Evolutionary conservation across 1,140 invertebrate genomes (phyloP).

Genomic region (Cryptotermes secundus): DNA sequence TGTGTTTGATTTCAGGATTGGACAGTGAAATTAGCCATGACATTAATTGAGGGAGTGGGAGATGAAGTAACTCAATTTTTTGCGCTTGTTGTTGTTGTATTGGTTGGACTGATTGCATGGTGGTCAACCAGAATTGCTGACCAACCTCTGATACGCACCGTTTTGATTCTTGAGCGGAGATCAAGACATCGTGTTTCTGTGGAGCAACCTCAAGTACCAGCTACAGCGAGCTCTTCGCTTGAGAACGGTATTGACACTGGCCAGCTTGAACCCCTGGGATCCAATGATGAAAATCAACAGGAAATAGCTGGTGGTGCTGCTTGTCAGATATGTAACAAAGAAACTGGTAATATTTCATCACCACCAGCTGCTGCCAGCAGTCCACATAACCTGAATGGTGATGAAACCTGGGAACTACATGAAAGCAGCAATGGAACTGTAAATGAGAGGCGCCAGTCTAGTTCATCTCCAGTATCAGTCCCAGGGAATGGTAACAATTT

Average conservation of each 20-base stretch:
- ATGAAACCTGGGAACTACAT: not conserved
- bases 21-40: constrained; percentile 50
- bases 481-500: not conserved
- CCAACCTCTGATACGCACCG: constrained; percentile 50
- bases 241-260: constrained; percentile 26
- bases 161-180: constrained; percentile 52
- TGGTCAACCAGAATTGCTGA: constrained; percentile 62
- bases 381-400: not conserved
- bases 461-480: no score
- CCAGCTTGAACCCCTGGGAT: not conserved
- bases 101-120: constrained; percentile 69
- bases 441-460: not conserved
- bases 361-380: not conserved
- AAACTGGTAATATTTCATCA: not conserved
- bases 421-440: not conserved
- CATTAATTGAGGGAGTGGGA: constrained; percentile 75
- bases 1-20: constrained; percentile 12
- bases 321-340: not conserved
- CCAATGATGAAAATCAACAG: not conserved
- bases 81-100: constrained; percentile 58
- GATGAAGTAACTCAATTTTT: constrained; percentile 78
- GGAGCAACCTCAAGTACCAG: not conserved
- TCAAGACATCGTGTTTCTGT: constrained; percentile 41
- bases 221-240: not conserved
- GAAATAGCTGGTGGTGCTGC: not conserved